Evolutionary conservation across 2,113 vertebrate genomes (phyloP).

Genomic region (Coregonus clupeaformis): DNA sequence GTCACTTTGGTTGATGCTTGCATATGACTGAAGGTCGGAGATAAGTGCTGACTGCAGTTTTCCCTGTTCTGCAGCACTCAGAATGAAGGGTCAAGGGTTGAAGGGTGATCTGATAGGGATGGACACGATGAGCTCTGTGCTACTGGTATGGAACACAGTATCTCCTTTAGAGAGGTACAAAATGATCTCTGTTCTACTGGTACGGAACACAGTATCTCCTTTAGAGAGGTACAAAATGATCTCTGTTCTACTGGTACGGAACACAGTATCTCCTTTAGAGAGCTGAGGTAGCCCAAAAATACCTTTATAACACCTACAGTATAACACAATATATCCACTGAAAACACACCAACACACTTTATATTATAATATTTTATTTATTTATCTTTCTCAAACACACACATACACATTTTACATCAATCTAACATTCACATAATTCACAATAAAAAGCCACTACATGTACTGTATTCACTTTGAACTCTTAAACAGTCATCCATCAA

Average conservation of each 20-base stretch:
- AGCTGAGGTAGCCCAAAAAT: neutral
- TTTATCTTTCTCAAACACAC: neutral
- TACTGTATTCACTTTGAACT: no score
- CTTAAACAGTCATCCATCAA: no score
- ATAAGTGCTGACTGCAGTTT: slow-evolving; percentile 7
- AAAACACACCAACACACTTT: neutral
- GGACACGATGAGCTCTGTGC: neutral
- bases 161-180: neutral
- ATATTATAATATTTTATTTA: neutral
- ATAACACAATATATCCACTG: neutral
- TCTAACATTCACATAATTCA: no score
- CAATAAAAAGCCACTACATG: no score
- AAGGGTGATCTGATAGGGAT: slow-evolving; percentile 2
- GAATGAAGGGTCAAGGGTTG: neutral
- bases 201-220: neutral
- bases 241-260: neutral
- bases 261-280: neutral
- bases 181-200: neutral
- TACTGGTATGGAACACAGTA: neutral
- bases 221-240: neutral
- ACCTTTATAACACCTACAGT: neutral
- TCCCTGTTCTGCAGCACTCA: neutral
- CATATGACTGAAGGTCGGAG: slow-evolving; percentile 2
- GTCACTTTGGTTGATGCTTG: slow-evolving; percentile 3
- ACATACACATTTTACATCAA: neutral